phyloP scores from a whole-genome alignment of 1,140 invertebrate species.

The Brachionus plicatilis region DNA sequence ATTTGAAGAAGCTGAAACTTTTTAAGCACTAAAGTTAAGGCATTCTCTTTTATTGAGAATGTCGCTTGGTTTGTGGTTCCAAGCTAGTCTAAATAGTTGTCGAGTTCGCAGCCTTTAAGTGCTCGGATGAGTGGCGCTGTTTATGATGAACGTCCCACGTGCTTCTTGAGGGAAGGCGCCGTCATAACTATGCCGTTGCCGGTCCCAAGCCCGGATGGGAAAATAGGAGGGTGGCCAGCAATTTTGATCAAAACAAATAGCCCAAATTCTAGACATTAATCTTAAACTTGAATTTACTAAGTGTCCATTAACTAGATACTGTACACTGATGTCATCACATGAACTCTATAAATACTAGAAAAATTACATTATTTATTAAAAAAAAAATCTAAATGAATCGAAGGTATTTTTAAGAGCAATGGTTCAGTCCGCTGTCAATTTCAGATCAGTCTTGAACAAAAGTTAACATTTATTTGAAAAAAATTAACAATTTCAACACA shows the following conservation, averaged over 20 bases:
- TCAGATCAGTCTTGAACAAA: background rate
- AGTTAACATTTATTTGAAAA: background rate
- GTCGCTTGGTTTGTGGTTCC: background rate
- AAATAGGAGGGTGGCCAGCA: background rate
- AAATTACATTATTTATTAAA: background rate
- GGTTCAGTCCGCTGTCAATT: background rate
- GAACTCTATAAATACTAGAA: background rate
- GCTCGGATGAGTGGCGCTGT: background rate
- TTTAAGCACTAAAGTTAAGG: too few species aligned
- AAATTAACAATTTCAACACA: background rate
- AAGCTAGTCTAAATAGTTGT: background rate
- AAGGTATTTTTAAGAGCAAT: background rate
- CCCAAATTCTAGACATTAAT: background rate
- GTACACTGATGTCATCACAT: background rate
- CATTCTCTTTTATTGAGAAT: too few species aligned
- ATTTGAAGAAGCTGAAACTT: too few species aligned
- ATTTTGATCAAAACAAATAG: background rate
- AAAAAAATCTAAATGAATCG: background rate
- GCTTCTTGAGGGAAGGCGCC: background rate
- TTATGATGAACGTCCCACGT: background rate
- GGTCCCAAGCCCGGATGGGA: background rate
- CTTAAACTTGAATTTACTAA: background rate
- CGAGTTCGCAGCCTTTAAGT: background rate
- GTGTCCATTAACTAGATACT: background rate
- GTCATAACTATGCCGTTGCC: background rate